These are phyloP conservation scores for Sebastes umbrosus DNA, from an alignment of 2,797 vertebrate species.

Conservation along the genomic window DNA sequence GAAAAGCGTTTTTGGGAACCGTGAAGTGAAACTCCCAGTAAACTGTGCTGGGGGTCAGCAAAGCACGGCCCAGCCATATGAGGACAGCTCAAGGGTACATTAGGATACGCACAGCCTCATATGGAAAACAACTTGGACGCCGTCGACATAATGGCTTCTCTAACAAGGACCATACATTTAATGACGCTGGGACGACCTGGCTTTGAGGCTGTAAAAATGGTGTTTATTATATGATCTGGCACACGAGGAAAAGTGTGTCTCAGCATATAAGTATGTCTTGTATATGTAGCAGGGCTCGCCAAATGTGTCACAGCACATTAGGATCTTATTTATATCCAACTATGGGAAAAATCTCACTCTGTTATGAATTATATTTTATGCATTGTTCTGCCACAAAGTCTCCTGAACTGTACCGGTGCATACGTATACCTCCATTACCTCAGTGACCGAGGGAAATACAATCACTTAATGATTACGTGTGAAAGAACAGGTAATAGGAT, in stretches of 20 bases:
- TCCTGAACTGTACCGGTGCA: slow-evolving; percentile 9
- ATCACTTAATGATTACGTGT: slow-evolving; percentile 36
- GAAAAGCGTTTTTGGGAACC: slow-evolving; percentile 54
- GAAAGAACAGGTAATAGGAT: slow-evolving; percentile 37
- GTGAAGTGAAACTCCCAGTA: slow-evolving; percentile 71
- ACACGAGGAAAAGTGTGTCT: slow-evolving; percentile 32
- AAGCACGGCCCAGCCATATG: slow-evolving; percentile 41
- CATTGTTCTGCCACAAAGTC: slow-evolving; percentile 42
- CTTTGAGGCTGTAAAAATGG: slow-evolving; percentile 45
- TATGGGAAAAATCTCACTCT: slow-evolving; percentile 34
- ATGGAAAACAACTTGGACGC: slow-evolving; percentile 50
- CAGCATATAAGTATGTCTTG: slow-evolving; percentile 41
- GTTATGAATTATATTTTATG: slow-evolving; percentile 50
- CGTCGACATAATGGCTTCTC: slow-evolving; percentile 30
- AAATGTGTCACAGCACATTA: slow-evolving; percentile 56
- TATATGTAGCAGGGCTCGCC: slow-evolving; percentile 31
- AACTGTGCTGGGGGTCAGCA: slow-evolving; percentile 63
- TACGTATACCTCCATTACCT: slow-evolving; percentile 40
- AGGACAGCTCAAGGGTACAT: slow-evolving; percentile 48
- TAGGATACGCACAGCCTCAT: slow-evolving; percentile 35
- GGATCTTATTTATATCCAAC: slow-evolving; percentile 52
- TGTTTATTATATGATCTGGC: slow-evolving; percentile 67
- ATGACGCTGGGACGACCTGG: slow-evolving; percentile 46
- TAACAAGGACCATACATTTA: slow-evolving; percentile 54
- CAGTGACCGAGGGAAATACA: slow-evolving; percentile 33